phyloP scores from a whole-genome alignment of 2,888 invertebrate species.

The Lepeophtheirus nordmannii region DNA sequence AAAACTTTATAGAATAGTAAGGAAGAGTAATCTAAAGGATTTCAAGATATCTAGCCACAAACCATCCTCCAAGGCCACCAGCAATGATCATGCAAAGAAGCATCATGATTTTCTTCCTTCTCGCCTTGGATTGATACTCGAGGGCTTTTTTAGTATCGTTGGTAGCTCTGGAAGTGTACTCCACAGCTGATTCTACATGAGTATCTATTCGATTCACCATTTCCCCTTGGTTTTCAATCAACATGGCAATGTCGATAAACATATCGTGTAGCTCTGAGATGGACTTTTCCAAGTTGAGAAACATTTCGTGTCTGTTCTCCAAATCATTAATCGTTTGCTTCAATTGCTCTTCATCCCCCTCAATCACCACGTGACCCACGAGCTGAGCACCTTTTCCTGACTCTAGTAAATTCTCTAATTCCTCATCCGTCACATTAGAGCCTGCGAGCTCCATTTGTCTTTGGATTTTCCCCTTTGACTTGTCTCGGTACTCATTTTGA shows the following conservation, averaged over 20 bases:
- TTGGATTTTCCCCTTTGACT: conserved; percentile 17
- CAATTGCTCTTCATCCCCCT: conserved; percentile 21
- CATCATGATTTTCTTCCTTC: conserved; percentile 24
- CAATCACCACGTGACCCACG: conserved; percentile 17
- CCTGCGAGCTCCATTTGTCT: conserved; percentile 18
- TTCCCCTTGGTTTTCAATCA: conserved; percentile 21
- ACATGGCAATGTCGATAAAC: conserved; percentile 23
- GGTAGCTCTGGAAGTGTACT: conserved; percentile 22
- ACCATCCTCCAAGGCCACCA: conserved; percentile 14
- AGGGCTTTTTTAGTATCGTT: conserved; percentile 23
- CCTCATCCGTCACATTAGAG: conserved; percentile 13
- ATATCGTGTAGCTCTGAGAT: conserved; percentile 23
- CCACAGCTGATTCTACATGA: conserved; percentile 19
- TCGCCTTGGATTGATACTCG: conserved; percentile 20
- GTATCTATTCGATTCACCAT: conserved; percentile 22
- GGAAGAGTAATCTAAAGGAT: conserved; percentile 7
- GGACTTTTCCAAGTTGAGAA: conserved; percentile 20
- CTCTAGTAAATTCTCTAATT: conserved; percentile 19
- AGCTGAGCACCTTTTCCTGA: conserved; percentile 15
- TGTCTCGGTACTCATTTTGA: conserved; percentile 7
- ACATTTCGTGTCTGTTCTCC: conserved; percentile 22
- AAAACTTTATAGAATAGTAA: too few species aligned
- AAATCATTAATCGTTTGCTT: conserved; percentile 19
- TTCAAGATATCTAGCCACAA: conserved; percentile 11
- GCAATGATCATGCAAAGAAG: conserved; percentile 20